phyloP scores from a whole-genome alignment of 2,797 vertebrate genomes.

The Orestias chungarensis region DNA sequence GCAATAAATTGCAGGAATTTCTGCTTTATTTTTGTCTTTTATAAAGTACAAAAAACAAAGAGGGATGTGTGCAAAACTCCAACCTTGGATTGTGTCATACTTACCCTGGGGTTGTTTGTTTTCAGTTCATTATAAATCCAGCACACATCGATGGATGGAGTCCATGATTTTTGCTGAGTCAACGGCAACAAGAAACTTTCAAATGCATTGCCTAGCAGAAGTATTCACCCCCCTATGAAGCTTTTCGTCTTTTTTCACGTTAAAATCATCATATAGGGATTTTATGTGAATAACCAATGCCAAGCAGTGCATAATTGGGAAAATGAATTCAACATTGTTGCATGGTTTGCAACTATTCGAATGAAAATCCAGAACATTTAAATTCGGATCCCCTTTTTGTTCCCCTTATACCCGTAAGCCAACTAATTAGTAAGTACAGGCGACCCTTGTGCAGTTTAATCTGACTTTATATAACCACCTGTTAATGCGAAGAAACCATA shows the following conservation, averaged over 20 bases:
- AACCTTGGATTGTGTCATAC: constrained; percentile 3
- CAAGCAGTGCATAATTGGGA: neutral
- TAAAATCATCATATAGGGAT: neutral
- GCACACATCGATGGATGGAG: neutral
- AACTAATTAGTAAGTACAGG: neutral
- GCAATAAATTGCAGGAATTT: neutral
- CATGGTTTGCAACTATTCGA: neutral
- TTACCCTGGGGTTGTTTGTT: constrained; percentile 7
- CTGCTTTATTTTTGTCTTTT: neutral
- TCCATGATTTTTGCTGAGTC: too few relatives aligned
- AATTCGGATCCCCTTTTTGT: neutral
- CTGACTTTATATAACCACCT: neutral
- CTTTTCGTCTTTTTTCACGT: neutral
- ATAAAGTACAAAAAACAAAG: neutral
- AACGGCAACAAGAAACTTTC: constrained; percentile 13
- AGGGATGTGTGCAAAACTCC: neutral
- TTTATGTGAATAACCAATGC: neutral
- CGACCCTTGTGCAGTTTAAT: neutral
- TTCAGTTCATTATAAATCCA: constrained; percentile 17
- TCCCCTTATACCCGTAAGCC: neutral
- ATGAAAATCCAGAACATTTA: neutral
- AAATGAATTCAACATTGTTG: neutral
- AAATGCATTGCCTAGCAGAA: neutral
- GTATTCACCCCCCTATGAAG: neutral
- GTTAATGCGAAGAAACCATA: neutral